Evolutionary conservation across 2,888 invertebrate species (phyloP), one percentile per base, ranked within the genome.

Genomic region (Phaonia tiefii): DNA sequence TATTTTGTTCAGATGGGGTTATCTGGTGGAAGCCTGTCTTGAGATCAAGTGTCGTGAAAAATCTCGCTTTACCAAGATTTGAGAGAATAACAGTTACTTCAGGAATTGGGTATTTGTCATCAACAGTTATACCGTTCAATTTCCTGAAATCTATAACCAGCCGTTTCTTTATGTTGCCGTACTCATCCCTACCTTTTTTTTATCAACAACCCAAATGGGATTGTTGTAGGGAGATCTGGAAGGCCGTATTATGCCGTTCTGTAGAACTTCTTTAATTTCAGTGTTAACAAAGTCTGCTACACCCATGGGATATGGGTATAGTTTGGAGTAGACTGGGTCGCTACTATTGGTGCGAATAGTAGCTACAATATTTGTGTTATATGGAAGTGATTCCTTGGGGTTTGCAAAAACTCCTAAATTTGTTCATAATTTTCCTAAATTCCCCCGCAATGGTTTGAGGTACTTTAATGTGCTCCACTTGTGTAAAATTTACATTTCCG

Each of bases 241-340:
- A 46, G 49, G 54, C 31, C 76, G 60, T 31, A 76, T 71, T 17
- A 76, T 71, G 54, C 76, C 71, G 17, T 71, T 25, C 10, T 46
- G 46, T 13, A 72, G 44, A 49, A 75, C 67, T n/a, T 66, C 13
- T 37, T 71, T 63, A 58, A 72, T 44, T 67, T 78, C 60, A 11
- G 26, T 54, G 17, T 67, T 63, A 44, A 78, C 78, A 44, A 78
- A 73, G 63, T 69, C 69, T 17, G 42, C 73, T 60, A 78, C 54
- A 37, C 63, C 73, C 54, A 73, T 63, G 58, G 78, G 69, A 60
- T 78, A 78, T 60, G 67, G 69, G 37, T 78, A 67, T 78, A 78
- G 22, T 39, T 63, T 78, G 3, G 73, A 67, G 17, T 78, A 78
- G 15, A 67, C 56, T 13, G 69, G 73, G 39, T 72, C 73, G 13